A percentile compares a stretch with the other conserved stretches of the same genome.
Conservation (phyloP, 2,888 invertebrate genomes). For the Lissocephala sabroskyi region DNA sequence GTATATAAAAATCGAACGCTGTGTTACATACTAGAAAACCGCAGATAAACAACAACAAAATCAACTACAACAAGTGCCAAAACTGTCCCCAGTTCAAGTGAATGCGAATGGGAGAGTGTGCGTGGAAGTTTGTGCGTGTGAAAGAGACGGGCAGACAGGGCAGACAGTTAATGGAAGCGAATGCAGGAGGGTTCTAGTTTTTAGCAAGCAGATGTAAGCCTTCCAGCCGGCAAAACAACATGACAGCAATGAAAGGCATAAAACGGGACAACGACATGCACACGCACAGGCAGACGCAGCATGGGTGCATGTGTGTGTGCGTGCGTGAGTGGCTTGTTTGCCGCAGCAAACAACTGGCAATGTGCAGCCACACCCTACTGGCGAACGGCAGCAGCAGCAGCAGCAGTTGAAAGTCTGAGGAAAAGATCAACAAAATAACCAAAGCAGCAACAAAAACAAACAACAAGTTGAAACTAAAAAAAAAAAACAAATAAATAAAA, state of each 20-base stretch:
- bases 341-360: conserved; percentile 21
- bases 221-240: conserved; percentile 40
- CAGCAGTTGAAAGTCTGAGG: conserved; percentile 3
- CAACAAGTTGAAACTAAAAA: background rate
- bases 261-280: background rate
- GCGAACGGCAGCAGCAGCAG: conserved; percentile 14
- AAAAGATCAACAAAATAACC: conserved; percentile 9
- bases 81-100: conserved; percentile 50
- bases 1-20: background rate
- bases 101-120: too few species aligned
- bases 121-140: background rate
- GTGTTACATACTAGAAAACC: background rate
- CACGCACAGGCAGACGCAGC: background rate
- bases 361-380: conserved; percentile 11
- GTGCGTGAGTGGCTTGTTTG: conserved; percentile 13
- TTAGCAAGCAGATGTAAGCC: conserved; percentile 38
- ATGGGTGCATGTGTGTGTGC: conserved; percentile 2
- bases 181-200: conserved; percentile 9
- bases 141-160: background rate
- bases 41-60: conserved; percentile 2
- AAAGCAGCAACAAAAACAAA: conserved; percentile 17
- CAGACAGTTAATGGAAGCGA: background rate
- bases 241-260: conserved; percentile 38
- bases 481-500: background rate
- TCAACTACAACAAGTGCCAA: conserved; percentile 41